Percentiles rank a stretch among this genome's conserved stretches.
Evolutionary conservation across 2,888 invertebrate genomes (phyloP).

Genomic region (Campopleginae sp.): DNA sequence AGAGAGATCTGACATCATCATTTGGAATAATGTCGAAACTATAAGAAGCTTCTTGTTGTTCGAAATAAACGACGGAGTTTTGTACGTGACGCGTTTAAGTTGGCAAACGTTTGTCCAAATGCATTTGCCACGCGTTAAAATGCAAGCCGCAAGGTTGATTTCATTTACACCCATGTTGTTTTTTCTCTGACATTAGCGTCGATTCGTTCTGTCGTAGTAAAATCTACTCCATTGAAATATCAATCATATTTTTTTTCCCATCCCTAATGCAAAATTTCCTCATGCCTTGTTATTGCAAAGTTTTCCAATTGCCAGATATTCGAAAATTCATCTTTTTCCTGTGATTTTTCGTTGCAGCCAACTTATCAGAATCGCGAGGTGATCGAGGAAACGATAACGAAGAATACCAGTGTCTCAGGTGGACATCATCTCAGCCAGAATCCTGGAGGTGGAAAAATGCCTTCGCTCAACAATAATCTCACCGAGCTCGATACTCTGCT

Average conservation of each 20-base stretch:
- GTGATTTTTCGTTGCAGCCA: constrained; percentile 85
- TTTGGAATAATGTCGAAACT: constrained; percentile 68
- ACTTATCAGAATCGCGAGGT: constrained; percentile 87
- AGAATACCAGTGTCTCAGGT: constrained; percentile 76
- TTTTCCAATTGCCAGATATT: background rate
- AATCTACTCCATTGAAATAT: background rate
- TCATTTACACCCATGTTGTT: constrained; percentile 65
- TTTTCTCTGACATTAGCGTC: constrained; percentile 28
- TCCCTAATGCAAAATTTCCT: background rate
- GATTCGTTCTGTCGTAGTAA: constrained; percentile 1
- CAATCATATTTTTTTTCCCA: background rate
- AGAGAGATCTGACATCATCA: constrained; percentile 70
- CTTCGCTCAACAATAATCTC: constrained; percentile 89
- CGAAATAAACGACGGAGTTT: constrained; percentile 59
- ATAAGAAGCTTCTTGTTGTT: constrained; percentile 61
- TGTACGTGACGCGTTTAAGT: constrained; percentile 57
- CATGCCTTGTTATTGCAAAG: background rate
- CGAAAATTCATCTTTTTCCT: background rate
- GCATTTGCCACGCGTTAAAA: constrained; percentile 58
- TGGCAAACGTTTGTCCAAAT: constrained; percentile 64
- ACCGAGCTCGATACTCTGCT: constrained; percentile 96
- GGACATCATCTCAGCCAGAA: constrained; percentile 66
- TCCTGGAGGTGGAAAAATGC: constrained; percentile 82
- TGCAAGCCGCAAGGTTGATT: constrained; percentile 51
- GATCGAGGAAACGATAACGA: constrained; percentile 85